Evolutionary conservation across 2,888 invertebrate species (phyloP).

Genomic region (Stenichneumon culpator): DNA sequence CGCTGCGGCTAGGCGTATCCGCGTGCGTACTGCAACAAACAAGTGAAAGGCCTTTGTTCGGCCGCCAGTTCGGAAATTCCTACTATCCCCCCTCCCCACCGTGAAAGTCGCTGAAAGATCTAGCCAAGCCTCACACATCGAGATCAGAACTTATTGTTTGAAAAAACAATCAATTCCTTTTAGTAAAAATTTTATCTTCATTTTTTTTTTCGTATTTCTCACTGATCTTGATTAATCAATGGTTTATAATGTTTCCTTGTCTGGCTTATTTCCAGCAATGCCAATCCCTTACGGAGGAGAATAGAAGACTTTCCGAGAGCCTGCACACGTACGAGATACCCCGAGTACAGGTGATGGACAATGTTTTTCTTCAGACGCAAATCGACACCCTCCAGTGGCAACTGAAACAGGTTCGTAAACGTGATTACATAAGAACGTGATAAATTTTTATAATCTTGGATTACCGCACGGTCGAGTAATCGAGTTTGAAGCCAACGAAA

Average conservation of each 20-base stretch:
- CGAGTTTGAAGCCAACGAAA: not conserved
- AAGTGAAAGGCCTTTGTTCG: slow-evolving; percentile 80
- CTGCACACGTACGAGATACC: slow-evolving; percentile 79
- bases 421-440: not conserved
- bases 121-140: slow-evolving; percentile 42
- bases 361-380: slow-evolving; percentile 88
- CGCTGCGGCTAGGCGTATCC: slow-evolving; percentile 71
- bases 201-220: not conserved
- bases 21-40: slow-evolving; percentile 67
- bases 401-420: slow-evolving; percentile 88
- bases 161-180: not conserved
- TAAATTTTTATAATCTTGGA: not conserved
- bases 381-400: slow-evolving; percentile 91
- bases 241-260: not conserved
- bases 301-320: slow-evolving; percentile 83
- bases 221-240: not conserved
- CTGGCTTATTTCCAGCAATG: slow-evolving; percentile 83
- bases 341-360: slow-evolving; percentile 86
- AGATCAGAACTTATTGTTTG: slow-evolving; percentile 45
- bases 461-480: not conserved
- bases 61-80: slow-evolving; percentile 56
- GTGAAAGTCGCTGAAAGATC: slow-evolving; percentile 67
- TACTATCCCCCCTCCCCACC: slow-evolving; percentile 12
- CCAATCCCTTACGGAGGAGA: slow-evolving; percentile 84
- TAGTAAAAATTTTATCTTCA: not conserved